Base-by-base conservation (phyloP, 2,888 invertebrate species). In the Eucera pruinosa region DNA sequence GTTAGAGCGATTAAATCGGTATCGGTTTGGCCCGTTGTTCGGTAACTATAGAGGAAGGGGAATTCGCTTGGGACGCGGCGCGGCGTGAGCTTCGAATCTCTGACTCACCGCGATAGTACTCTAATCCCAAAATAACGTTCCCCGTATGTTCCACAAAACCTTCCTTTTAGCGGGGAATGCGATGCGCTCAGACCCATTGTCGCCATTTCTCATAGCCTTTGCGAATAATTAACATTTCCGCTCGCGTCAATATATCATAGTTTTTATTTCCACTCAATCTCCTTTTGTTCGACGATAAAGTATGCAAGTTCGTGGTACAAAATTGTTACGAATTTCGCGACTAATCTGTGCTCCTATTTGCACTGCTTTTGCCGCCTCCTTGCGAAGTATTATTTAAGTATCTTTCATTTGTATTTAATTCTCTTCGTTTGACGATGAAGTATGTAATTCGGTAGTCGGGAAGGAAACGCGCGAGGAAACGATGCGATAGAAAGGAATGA, bases 81-180 rank as follows among this genome's bases (percentile, higher is more conserved):
- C n/a, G 41, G 23, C 45, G 62, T 70, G 66, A 70, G 54, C 45
- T 52, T 70, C 71, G 68, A 64, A 64, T 78, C 64, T 83, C 58
- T 78, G 78, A 76, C 64, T 78, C 78, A 78, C 15, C 55, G 52
- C 79, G 47, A 68, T 78, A 78, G 77, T 78, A 76, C 78, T 76
- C 78, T 68, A 77, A 58, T 77, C 77, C 78, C 60, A 78, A 78
- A 78, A 78, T 78, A 78, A 74, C 69, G 27, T 69, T 65, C 73
- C 69, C 52, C 57, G 64, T 75, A 61, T 76, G 67, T 72, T 77
- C 64, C 60, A 82, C 80, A 83, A 79, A 83, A 74, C 41, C 65
- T 75, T 69, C 57, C 68, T 82, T 76, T 72, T 55, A 65, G 69
- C 39, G 30, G 27, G 55, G 78, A 65, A 78, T 77, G 64, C 43